phyloP scores from a whole-genome alignment of 2,113 vertebrate species.

The Prolemur simus region DNA sequence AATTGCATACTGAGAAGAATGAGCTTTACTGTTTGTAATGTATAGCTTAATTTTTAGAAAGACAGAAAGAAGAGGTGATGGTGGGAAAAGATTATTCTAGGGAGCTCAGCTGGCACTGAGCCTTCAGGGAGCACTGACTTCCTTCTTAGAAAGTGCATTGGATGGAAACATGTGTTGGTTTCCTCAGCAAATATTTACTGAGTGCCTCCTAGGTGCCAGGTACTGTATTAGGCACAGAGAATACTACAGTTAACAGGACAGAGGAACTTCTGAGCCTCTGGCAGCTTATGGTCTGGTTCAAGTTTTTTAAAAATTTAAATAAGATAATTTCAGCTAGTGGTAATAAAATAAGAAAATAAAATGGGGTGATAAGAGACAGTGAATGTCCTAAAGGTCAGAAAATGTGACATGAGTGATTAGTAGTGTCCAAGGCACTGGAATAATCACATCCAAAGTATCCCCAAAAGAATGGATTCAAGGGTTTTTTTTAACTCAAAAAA shows the following conservation, averaged over 20 bases:
- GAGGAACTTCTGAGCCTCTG: not conserved
- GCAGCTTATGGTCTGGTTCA: not conserved
- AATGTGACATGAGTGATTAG: not conserved
- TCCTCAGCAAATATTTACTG: not conserved
- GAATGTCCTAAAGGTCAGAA: not conserved
- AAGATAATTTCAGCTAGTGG: not conserved
- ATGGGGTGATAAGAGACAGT: not conserved
- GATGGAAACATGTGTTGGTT: not conserved
- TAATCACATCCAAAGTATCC: not conserved
- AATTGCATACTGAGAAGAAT: not conserved
- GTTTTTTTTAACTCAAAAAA: not conserved
- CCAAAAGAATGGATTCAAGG: not conserved
- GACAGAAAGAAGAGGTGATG: not conserved
- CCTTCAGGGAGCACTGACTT: not conserved
- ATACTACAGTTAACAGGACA: not conserved
- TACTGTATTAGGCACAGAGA: not conserved
- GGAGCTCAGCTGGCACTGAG: not conserved
- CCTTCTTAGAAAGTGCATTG: not conserved
- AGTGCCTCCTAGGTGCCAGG: not conserved
- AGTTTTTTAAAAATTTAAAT: not conserved
- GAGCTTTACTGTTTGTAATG: not conserved
- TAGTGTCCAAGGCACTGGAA: no score
- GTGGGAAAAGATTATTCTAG: not conserved
- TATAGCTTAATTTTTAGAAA: not conserved
- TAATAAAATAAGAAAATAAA: not conserved